Percentiles rank a stretch among this genome's conserved stretches.
phyloP scores from a whole-genome alignment of 2,113 vertebrate species.

The Alaudala cheleensis region DNA sequence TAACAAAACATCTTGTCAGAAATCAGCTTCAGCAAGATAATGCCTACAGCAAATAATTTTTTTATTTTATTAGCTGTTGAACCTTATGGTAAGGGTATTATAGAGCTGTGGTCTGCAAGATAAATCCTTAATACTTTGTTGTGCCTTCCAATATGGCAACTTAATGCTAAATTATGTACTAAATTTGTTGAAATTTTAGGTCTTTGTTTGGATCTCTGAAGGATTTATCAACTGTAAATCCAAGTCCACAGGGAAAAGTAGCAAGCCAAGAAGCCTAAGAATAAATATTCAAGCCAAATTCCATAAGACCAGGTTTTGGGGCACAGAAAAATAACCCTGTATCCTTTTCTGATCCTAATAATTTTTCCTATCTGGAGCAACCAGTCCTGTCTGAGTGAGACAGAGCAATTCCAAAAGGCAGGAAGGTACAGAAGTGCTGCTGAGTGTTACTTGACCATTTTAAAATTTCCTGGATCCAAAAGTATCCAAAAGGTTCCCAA shows the following conservation, averaged over 20 bases:
- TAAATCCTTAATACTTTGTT: not conserved
- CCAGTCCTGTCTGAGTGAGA: not conserved
- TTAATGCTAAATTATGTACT: not conserved
- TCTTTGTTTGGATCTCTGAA: not conserved
- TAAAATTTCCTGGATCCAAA: not conserved
- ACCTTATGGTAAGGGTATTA: not conserved
- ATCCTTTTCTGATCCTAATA: rapidly evolving
- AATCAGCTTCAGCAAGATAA: not conserved
- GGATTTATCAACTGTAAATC: not conserved
- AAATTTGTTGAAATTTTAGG: not conserved
- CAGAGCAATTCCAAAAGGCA: not conserved
- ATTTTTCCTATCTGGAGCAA: not conserved
- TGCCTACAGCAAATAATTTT: not conserved
- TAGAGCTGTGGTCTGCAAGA: not conserved
- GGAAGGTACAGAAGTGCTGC: not conserved
- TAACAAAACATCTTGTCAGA: not conserved
- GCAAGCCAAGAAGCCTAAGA: not conserved
- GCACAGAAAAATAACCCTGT: not conserved
- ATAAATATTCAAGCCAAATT: not conserved
- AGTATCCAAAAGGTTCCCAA: not conserved
- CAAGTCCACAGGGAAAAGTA: not conserved
- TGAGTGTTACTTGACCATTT: not conserved
- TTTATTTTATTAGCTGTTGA: not conserved
- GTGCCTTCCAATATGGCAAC: not conserved
- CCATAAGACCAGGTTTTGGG: not conserved